Percentiles rank a stretch among this genome's conserved stretches.
phyloP scores from a whole-genome alignment of 2,888 invertebrate species.

The Brassicogethes aeneus region DNA sequence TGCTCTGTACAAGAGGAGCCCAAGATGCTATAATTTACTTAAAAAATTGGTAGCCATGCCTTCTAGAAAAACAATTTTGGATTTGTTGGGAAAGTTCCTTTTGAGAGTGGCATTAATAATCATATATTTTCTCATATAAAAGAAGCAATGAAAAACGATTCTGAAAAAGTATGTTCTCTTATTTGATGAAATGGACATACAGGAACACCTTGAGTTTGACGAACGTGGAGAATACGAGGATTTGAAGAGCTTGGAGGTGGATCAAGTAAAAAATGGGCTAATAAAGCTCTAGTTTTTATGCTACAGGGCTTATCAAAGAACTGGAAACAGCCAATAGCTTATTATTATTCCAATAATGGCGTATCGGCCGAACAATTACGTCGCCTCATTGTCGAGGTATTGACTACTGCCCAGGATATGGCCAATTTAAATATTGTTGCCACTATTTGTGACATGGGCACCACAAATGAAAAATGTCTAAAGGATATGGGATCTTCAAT shows the following conservation, averaged over 20 bases:
- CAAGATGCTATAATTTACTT: too few relatives aligned
- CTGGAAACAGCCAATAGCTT: constrained; percentile 19
- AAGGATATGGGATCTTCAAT: constrained; percentile 8
- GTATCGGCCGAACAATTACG: constrained; percentile 6
- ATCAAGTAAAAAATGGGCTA: constrained; percentile 6
- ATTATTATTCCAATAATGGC: constrained; percentile 15
- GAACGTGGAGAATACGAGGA: constrained; percentile 9
- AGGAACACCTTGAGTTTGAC: constrained; percentile 14
- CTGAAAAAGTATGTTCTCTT: constrained; percentile 5
- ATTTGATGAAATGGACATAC: constrained; percentile 18
- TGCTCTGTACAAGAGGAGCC: constrained; percentile 7
- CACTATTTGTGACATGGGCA: constrained; percentile 17
- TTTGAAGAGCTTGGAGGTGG: constrained; percentile 13
- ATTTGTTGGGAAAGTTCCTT: too few relatives aligned
- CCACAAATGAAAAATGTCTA: constrained; percentile 14
- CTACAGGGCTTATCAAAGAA: constrained; percentile 7
- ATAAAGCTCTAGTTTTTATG: constrained; percentile 14
- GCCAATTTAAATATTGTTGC: constrained; percentile 10
- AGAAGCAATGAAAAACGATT: neutral
- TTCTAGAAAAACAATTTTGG: too few relatives aligned
- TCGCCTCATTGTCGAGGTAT: constrained; percentile 9
- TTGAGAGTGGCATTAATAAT: too few relatives aligned
- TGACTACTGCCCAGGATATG: constrained; percentile 8
- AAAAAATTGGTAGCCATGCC: too few relatives aligned
- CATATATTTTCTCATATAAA: too few relatives aligned